A percentile compares a stretch with the other conserved stretches of the same genome.
These are phyloP conservation scores for Alviniconcha marisindica DNA, from an alignment of 1,140 invertebrate species.

Conservation along the genomic window DNA sequence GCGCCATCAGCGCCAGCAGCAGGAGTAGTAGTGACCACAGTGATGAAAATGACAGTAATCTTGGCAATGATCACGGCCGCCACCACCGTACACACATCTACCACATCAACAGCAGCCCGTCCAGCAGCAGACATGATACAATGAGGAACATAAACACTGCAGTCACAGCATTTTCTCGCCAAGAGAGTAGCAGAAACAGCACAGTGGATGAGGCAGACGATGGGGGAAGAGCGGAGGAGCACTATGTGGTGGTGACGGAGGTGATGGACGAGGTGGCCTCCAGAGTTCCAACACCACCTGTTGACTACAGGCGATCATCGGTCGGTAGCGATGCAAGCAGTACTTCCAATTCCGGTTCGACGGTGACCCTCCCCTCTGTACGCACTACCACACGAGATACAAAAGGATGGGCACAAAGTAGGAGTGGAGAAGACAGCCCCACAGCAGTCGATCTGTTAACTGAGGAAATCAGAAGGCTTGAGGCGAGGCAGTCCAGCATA, in stretches of 20 bases:
- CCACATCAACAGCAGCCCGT: constrained; percentile 29
- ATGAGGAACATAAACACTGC: no score
- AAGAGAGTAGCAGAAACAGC: background rate
- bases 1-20: constrained; percentile 26
- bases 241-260: constrained; percentile 31
- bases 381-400: background rate
- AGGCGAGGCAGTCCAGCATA: constrained; percentile 42
- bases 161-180: background rate
- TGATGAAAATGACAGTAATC: background rate
- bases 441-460: background rate
- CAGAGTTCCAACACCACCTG: background rate
- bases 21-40: constrained; percentile 17
- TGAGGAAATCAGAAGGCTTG: constrained; percentile 37
- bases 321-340: background rate
- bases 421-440: background rate
- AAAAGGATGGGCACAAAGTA: background rate
- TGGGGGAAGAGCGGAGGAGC: background rate
- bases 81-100: constrained; percentile 17
- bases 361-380: background rate
- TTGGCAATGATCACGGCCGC: background rate
- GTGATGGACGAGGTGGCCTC: constrained; percentile 30
- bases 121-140: background rate
- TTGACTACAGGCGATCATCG: background rate
- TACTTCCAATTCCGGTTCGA: background rate
- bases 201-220: background rate